Percentiles rank a stretch among this genome's conserved stretches.
Evolutionary conservation across 2,888 invertebrate genomes (phyloP).

Genomic region (Leptothorax acervorum): DNA sequence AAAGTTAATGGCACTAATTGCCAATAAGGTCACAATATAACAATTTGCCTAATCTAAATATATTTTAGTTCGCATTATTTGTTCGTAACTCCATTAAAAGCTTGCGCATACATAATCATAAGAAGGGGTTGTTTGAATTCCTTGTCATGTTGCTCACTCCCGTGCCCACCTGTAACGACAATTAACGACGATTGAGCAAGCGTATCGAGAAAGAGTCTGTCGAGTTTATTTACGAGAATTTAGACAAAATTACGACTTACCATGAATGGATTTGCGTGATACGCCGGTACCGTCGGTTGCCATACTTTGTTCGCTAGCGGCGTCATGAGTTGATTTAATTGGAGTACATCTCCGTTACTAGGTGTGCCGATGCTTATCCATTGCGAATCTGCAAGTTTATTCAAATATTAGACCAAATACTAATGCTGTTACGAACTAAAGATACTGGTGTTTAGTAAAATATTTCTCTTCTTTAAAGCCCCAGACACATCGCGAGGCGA

Average conservation of each 20-base stretch:
- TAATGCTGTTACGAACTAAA: not conserved
- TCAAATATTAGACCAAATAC: slow-evolving; percentile 9
- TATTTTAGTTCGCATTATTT: slow-evolving; percentile 80
- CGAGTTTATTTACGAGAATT: not conserved
- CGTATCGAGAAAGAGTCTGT: not conserved
- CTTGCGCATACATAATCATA: slow-evolving; percentile 85
- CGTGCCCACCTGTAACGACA: slow-evolving; percentile 81
- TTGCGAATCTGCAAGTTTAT: slow-evolving; percentile 78
- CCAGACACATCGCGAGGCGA: no score
- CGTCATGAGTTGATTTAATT: slow-evolving; percentile 84
- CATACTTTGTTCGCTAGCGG: slow-evolving; percentile 83
- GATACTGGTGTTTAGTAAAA: not conserved
- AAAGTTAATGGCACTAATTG: slow-evolving; percentile 83
- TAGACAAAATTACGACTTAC: slow-evolving; percentile 70
- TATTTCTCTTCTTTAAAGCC: not conserved
- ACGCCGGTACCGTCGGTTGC: slow-evolving; percentile 83
- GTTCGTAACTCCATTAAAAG: slow-evolving; percentile 79
- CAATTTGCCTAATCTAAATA: slow-evolving; percentile 81
- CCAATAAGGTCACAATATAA: slow-evolving; percentile 82
- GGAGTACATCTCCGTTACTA: slow-evolving; percentile 82
- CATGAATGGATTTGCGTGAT: slow-evolving; percentile 85
- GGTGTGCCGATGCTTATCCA: slow-evolving; percentile 81
- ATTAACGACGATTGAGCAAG: not conserved
- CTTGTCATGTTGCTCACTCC: slow-evolving; percentile 82
- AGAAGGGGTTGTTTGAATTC: slow-evolving; percentile 88